phyloP scores from a whole-genome alignment of 2,888 invertebrate species.

The Globia sparganii region DNA sequence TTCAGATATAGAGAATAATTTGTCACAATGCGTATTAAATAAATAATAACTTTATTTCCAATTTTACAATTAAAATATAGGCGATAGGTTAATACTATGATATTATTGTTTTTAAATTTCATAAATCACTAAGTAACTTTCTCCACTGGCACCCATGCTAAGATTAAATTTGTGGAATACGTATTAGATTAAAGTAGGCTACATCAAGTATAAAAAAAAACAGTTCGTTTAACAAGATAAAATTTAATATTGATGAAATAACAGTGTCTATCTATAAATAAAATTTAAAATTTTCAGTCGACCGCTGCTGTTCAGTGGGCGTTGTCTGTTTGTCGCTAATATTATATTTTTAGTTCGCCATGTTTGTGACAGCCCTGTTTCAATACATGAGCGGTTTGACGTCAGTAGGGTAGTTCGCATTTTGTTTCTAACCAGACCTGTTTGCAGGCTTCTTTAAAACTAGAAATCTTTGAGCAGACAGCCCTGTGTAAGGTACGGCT shows the following conservation, averaged over 20 bases:
- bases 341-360: slow-evolving; percentile 59
- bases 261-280: slow-evolving; percentile 45
- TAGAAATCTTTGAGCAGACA: slow-evolving; percentile 25
- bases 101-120: background rate
- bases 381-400: slow-evolving; percentile 48
- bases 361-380: slow-evolving; percentile 59
- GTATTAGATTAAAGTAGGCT: background rate
- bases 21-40: background rate
- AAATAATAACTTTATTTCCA: background rate
- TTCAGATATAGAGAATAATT: background rate
- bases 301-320: slow-evolving; percentile 26
- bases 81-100: background rate
- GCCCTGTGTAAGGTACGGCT: slow-evolving; percentile 21
- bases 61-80: background rate
- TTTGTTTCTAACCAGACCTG: slow-evolving; percentile 34
- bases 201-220: background rate
- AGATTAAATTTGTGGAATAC: background rate
- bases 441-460: slow-evolving; percentile 31
- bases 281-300: slow-evolving; percentile 45
- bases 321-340: slow-evolving; percentile 44
- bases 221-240: slow-evolving; percentile 11
- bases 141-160: background rate
- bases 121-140: background rate
- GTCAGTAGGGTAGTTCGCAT: slow-evolving; percentile 50
- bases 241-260: slow-evolving; percentile 44